Evolutionary conservation across 2,888 invertebrate species (phyloP).

Genomic region (Nomada lathburiana): DNA sequence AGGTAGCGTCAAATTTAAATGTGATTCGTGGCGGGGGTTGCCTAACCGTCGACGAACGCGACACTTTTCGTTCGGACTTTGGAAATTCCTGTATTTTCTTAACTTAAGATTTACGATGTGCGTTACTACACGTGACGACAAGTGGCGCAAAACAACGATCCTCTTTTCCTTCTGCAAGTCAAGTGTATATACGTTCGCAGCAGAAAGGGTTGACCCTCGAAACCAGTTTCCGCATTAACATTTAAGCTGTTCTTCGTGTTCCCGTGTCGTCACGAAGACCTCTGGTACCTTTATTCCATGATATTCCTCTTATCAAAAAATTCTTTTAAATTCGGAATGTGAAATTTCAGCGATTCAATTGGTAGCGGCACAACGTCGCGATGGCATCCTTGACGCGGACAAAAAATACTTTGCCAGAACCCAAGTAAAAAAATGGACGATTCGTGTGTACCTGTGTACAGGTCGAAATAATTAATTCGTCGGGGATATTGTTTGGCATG

Average conservation of each 20-base stretch:
- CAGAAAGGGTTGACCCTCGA: background rate
- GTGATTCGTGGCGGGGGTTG: too few relatives aligned
- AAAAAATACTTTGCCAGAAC: background rate
- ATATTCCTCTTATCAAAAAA: slow-evolving; percentile 4
- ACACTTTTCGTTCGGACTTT: background rate
- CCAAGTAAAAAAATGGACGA: slow-evolving; percentile 50
- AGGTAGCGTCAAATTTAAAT: too few relatives aligned
- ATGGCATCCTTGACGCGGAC: background rate
- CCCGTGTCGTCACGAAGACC: background rate
- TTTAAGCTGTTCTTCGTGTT: slow-evolving; percentile 1
- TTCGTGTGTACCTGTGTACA: slow-evolving; percentile 9
- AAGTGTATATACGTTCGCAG: background rate
- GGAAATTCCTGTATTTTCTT: background rate
- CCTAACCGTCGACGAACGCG: background rate
- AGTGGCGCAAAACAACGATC: background rate
- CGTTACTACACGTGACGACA: background rate
- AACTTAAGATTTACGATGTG: too few relatives aligned
- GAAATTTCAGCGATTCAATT: background rate
- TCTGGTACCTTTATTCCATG: background rate
- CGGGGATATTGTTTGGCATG: slow-evolving; percentile 41
- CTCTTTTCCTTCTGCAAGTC: background rate
- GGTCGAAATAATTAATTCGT: slow-evolving; percentile 70
- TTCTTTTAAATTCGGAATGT: background rate
- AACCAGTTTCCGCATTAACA: slow-evolving; percentile 22
- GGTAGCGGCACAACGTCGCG: background rate